Evolutionary conservation across 2,888 invertebrate genomes (phyloP).

Genomic region (Ophion ventricosus): DNA sequence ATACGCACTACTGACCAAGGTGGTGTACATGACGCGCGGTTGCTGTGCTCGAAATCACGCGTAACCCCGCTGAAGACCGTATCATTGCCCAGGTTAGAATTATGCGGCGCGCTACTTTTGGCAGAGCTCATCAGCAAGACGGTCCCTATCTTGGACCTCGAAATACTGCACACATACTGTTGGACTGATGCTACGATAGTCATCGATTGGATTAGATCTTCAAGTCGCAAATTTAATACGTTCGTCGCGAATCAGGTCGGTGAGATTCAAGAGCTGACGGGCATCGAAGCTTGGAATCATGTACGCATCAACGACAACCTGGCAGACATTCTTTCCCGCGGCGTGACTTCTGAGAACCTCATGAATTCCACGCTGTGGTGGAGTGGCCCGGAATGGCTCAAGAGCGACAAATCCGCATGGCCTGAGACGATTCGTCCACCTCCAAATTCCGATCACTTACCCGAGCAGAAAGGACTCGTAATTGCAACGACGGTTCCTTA

Average conservation of each 20-base stretch:
- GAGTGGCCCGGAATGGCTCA: constrained; percentile 39
- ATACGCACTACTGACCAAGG: not conserved
- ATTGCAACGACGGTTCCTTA: not conserved
- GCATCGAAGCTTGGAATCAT: constrained; percentile 37
- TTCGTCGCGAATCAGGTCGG: constrained; percentile 50
- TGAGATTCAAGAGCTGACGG: constrained; percentile 47
- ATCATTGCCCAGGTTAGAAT: constrained; percentile 42
- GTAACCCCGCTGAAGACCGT: constrained; percentile 39
- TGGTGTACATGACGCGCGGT: not conserved
- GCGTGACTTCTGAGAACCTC: constrained; percentile 3
- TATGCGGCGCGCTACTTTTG: constrained; percentile 46
- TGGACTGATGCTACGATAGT: constrained; percentile 51
- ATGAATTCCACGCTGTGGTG: constrained; percentile 31
- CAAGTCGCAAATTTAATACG: constrained; percentile 33
- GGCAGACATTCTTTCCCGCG: constrained; percentile 50
- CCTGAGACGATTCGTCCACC: not conserved
- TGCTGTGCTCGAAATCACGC: constrained; percentile 38
- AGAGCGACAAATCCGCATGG: not conserved
- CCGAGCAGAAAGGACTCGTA: no score
- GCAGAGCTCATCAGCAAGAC: constrained; percentile 37
- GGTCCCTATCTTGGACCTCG: not conserved
- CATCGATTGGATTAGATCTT: constrained; percentile 42
- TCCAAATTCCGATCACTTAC: not conserved
- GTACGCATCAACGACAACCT: constrained; percentile 38
- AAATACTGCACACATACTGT: constrained; percentile 11